Base-by-base conservation (phyloP, 2,888 invertebrate genomes). In the Zhengitettix transpicula region DNA sequence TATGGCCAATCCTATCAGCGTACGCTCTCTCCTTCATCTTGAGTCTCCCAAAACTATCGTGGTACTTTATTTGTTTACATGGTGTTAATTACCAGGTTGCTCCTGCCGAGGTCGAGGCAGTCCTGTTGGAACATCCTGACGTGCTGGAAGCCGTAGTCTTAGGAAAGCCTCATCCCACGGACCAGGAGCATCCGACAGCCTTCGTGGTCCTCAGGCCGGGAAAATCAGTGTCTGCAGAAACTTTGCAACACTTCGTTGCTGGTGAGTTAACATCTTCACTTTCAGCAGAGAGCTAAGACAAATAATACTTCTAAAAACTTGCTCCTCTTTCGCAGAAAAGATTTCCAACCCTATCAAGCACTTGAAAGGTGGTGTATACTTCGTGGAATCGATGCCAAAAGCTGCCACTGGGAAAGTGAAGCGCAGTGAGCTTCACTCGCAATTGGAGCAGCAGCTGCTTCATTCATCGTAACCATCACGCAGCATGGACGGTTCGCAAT, bases 51-150 rank as follows among this genome's bases (percentile, higher is more conserved):
- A 28, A 7, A 28, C 3, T 28, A 28, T 28, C 28, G 2, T 28
- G 28, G 28, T 5, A 2, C 28, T 28, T 28, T 28, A 28, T 28
- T 28, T 28, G 7, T 28, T 28, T 28, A 28, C 28, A 28, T 28
- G 28, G 2, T 28, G 28, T 28, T 28, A n/a, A n/a, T 57, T 16
- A 56, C 1, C 85, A 88, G 80, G 87, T 88, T 51, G 85, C 92
- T 0, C 93, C 93, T 2, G 91, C 92, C 1, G 93, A 94, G 74
- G 73, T 95, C 52, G 94, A 95, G 72, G 84, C 83, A 16, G 68
- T 93, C 56, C 71, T 94, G 51, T 73, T 90, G 58, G 81, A 81
- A 47, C 82, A 88, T 74, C 75, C 80, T 0, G 79, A 79, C 58
- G 81, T 93, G 57, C 78, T 80, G 59, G 91, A 93, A 69, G 85